Base-by-base conservation (phyloP, 2,113 vertebrate species). In the Sisor rabdophorus region DNA sequence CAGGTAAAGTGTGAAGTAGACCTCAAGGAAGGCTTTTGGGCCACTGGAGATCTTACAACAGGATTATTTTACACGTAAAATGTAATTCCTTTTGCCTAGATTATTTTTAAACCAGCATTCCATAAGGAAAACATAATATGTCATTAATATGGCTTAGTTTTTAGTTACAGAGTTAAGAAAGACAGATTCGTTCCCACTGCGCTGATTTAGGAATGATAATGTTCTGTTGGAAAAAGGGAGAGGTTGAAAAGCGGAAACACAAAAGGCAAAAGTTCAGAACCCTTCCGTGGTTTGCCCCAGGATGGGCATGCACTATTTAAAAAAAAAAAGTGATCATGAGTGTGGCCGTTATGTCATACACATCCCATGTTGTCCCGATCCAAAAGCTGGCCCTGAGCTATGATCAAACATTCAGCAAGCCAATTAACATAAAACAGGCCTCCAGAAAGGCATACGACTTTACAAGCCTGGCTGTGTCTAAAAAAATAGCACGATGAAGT, bases 161-260 rank as follows among this genome's bases (percentile, higher is more conserved):
- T 7, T 7, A 3, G 32, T 36, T 47, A 4, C 64, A 16, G 64
- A 36, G 85, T 81, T 82, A 56, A 86, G 79, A 22, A 59, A 22
- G 80, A 82, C 82, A 80, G 82, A 82, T 84, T 87, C 88, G 85
- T 81, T 76, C 78, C 76, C 56, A 70, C 63, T 77, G 56, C 77
- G 83, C 82, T 81, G 85, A 85, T 82, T 84, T 82, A 80, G 83
- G 84, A 86, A 89, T 86, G 79, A 85, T 81, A 80, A 81, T 70
- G 67, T 60, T 53, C 79, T 56, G 79, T 83, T 83, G 83, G 19
- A n/a, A 76, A 79, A 79, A 79, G 70, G 79, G 70, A 80, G 68
- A 80, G 67, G 82, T 80, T 79, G 83, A 83, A 83, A 84, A 59
- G 56, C 24, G 47, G 48, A 84, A 71, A 84, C 1, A 71, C 59